These are phyloP conservation scores for Hyppa rectilinea DNA, from an alignment of 2,888 invertebrate species.

Conservation along the genomic window DNA sequence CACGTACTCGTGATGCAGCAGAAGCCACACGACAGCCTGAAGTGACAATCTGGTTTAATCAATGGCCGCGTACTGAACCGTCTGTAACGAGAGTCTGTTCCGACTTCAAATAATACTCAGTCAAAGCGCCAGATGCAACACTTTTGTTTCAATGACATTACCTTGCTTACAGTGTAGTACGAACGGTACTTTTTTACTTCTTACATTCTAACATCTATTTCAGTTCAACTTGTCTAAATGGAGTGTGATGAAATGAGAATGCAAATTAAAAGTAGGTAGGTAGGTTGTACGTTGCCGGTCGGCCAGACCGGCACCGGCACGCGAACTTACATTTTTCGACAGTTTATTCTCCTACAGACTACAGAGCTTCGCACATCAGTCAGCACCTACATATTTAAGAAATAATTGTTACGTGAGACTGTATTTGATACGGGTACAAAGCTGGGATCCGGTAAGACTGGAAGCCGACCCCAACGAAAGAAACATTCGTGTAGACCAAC, in stretches of 20 bases:
- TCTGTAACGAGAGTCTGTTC: background rate
- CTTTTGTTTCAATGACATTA: constrained; percentile 5
- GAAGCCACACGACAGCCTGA: background rate
- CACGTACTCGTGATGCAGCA: too few species aligned
- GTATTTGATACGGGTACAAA: background rate
- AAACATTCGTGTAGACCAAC: background rate
- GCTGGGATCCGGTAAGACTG: background rate
- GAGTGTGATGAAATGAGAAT: constrained; percentile 71
- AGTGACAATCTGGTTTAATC: background rate
- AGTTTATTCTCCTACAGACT: constrained; percentile 7
- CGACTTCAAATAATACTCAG: background rate
- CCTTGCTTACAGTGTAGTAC: background rate
- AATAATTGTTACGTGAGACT: background rate
- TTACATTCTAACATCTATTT: constrained; percentile 26
- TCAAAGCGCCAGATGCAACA: background rate
- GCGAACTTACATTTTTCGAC: constrained; percentile 57
- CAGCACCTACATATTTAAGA: background rate
- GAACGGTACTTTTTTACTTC: constrained; percentile 15
- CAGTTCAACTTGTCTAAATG: constrained; percentile 57
- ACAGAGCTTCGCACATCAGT: background rate
- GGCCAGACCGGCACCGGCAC: constrained; percentile 54
- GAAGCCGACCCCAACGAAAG: too few species aligned
- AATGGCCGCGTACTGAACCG: background rate
- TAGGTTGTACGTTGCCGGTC: constrained; percentile 45
- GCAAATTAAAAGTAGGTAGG: constrained; percentile 68